Conservation (phyloP, 2,888 invertebrate species). For the Phragmatobia fuliginosa region DNA sequence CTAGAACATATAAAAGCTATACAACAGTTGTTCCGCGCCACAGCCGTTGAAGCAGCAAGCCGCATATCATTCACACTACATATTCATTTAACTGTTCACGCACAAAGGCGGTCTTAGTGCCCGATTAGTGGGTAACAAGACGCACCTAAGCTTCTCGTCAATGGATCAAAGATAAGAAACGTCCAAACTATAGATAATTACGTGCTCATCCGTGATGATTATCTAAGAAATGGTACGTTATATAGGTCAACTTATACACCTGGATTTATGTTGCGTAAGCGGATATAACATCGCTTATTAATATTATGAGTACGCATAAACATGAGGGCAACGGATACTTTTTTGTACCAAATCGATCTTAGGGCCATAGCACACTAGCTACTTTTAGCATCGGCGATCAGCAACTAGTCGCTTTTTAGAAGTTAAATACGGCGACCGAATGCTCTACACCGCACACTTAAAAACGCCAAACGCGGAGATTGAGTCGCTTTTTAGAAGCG, state of each 20-base stretch:
- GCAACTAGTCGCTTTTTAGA: too few relatives aligned
- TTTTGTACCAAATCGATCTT: too few relatives aligned
- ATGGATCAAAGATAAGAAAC: not conserved
- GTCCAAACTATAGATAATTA: not conserved
- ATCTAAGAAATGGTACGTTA: not conserved
- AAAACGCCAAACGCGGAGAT: too few relatives aligned
- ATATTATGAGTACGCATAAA: not conserved
- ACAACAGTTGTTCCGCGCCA: not conserved
- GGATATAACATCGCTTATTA: not conserved
- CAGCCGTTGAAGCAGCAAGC: not conserved
- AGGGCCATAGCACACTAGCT: too few relatives aligned
- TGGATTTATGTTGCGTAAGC: not conserved
- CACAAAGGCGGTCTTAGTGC: not conserved
- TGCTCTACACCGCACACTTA: too few relatives aligned
- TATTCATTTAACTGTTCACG: not conserved
- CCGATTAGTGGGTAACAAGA: not conserved
- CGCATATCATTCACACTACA: not conserved
- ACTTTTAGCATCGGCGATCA: too few relatives aligned
- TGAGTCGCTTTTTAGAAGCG: too few relatives aligned
- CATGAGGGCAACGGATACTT: too few relatives aligned
- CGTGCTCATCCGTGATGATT: not conserved
- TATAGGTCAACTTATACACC: not conserved
- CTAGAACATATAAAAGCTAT: not conserved
- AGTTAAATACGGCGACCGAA: too few relatives aligned
- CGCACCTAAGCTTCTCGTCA: not conserved